Evolutionary conservation across 2,888 invertebrate species (phyloP).

Genomic region (Apamea anceps): DNA sequence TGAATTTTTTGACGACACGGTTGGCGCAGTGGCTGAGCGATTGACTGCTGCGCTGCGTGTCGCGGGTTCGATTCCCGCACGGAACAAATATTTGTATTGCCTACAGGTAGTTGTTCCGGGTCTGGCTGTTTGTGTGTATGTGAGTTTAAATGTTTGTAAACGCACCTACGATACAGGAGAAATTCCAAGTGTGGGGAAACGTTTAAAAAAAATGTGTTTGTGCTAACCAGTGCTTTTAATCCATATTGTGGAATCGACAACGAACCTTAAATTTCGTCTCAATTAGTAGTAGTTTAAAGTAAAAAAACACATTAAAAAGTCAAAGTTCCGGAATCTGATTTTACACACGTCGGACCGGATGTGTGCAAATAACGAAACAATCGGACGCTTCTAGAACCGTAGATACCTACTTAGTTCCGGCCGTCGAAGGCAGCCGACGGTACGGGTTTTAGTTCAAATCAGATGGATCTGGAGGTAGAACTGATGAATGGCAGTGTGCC

Average conservation of each 20-base stretch:
- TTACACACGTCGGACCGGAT: conserved; percentile 7
- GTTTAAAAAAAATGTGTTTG: not conserved
- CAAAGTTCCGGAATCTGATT: not conserved
- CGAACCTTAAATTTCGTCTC: not conserved
- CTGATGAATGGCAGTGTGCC: not conserved
- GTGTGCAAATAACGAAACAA: not conserved
- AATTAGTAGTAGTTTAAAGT: not conserved
- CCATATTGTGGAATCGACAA: not conserved
- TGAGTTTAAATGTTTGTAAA: too few species aligned
- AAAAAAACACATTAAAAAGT: not conserved
- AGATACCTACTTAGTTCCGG: conserved; percentile 9
- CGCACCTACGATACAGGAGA: too few species aligned
- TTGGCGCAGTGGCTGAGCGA: too few species aligned
- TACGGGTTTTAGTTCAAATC: not conserved
- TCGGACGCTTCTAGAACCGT: not conserved
- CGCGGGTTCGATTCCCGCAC: too few species aligned
- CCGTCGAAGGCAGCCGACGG: not conserved
- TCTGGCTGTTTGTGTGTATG: too few species aligned
- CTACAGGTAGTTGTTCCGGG: too few species aligned
- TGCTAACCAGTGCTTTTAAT: not conserved
- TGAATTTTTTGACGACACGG: too few species aligned
- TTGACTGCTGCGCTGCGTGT: too few species aligned
- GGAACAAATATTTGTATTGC: too few species aligned
- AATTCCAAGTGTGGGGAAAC: too few species aligned
- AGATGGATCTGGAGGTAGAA: not conserved